These are phyloP conservation scores for Sitta europaea DNA, from an alignment of 2,113 vertebrate genomes.

Conservation along the genomic window DNA sequence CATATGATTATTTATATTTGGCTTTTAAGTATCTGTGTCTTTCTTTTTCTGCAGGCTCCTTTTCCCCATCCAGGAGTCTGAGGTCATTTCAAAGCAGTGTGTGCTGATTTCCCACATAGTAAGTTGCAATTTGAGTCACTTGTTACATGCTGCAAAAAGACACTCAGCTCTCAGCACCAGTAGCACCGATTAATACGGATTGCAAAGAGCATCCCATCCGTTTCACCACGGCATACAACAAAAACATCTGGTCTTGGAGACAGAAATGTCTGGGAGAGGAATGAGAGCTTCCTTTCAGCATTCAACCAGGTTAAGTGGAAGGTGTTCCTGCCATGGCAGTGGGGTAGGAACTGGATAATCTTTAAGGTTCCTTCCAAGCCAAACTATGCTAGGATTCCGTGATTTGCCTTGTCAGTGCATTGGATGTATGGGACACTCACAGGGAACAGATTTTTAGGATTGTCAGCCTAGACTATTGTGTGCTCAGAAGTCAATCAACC, in stretches of 20 bases:
- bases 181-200: background rate
- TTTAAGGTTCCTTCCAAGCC: background rate
- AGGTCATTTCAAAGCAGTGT: background rate
- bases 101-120: background rate
- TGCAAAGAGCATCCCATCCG: background rate
- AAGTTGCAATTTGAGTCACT: background rate
- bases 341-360: background rate
- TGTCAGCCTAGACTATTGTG: background rate
- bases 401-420: background rate
- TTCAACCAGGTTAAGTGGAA: background rate
- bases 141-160: background rate
- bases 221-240: background rate
- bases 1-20: background rate
- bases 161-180: background rate
- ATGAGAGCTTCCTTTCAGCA: background rate
- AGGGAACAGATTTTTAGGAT: background rate
- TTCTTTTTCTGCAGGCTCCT: background rate
- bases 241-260: background rate
- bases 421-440: fast-evolving
- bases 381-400: background rate
- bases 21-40: background rate
- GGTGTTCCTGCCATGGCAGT: too few relatives aligned
- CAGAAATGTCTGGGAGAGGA: background rate
- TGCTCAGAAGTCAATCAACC: background rate
- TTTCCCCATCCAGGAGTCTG: background rate